Conservation (phyloP, 2,797 vertebrate genomes). For the Neomorphus geoffroyi region DNA sequence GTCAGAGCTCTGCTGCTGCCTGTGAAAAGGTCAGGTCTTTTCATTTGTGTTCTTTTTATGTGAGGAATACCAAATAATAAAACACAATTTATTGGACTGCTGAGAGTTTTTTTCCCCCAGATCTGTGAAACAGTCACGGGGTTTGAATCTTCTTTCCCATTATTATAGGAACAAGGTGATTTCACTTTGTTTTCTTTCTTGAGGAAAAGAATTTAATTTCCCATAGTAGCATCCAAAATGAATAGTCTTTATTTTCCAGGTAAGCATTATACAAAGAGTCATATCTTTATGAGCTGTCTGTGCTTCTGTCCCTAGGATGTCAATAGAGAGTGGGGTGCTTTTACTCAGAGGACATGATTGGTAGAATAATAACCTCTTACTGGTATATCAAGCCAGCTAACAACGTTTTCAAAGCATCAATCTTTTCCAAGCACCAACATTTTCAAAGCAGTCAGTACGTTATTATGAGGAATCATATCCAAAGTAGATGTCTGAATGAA, state of each 20-base stretch:
- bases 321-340: neutral
- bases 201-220: conserved; percentile 27
- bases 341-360: neutral
- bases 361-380: neutral
- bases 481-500: neutral
- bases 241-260: neutral
- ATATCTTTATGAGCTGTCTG: neutral
- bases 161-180: neutral
- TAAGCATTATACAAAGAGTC: neutral
- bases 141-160: neutral
- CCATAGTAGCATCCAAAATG: neutral
- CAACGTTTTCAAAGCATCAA: neutral
- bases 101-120: neutral
- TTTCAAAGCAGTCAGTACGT: neutral
- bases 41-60: conserved; percentile 47
- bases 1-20: conserved; percentile 12
- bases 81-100: neutral
- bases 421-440: neutral
- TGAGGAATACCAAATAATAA: conserved; percentile 68
- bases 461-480: neutral
- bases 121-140: neutral
- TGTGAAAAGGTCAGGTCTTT: conserved; percentile 67
- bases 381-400: neutral
- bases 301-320: neutral
- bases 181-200: conserved; percentile 13